Percentiles rank a stretch among this genome's conserved stretches.
These are phyloP conservation scores for Atlantisia rogersi DNA, from an alignment of 2,113 vertebrate species.

Conservation along the genomic window DNA sequence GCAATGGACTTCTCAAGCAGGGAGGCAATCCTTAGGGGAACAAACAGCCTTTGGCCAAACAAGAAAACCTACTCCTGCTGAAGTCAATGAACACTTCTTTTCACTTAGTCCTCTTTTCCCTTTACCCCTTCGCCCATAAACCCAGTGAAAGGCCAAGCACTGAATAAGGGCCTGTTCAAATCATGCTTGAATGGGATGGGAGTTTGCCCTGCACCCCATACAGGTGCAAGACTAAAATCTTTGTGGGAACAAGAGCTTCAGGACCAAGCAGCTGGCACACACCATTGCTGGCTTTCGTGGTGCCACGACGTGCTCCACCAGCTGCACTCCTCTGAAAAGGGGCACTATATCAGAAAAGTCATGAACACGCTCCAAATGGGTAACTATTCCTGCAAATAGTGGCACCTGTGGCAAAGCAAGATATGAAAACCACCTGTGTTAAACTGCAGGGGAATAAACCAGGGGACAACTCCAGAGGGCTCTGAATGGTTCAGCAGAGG, in stretches of 20 bases:
- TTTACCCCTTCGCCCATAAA: not conserved
- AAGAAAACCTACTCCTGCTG: not conserved
- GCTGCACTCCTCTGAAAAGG: not conserved
- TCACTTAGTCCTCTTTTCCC: not conserved
- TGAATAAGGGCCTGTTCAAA: not conserved
- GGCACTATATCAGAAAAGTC: not conserved
- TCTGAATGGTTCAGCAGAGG: not conserved
- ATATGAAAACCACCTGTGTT: too few species aligned
- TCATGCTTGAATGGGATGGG: not conserved
- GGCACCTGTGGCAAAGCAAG: not conserved
- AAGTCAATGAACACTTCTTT: not conserved
- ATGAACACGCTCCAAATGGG: rapidly evolving
- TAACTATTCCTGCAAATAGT: not conserved
- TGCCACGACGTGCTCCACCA: rapidly evolving
- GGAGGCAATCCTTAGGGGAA: not conserved
- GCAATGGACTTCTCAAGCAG: not conserved
- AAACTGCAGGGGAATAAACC: not conserved
- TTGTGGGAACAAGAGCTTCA: not conserved
- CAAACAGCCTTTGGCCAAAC: not conserved
- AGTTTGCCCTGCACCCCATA: not conserved
- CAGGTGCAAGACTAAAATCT: not conserved
- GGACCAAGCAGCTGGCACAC: not conserved
- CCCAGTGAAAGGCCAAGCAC: not conserved
- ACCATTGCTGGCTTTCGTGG: not conserved
- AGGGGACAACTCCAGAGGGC: not conserved